These are phyloP conservation scores for Perca schrenkii DNA, from an alignment of 2,113 vertebrate species.

Conservation along the genomic window DNA sequence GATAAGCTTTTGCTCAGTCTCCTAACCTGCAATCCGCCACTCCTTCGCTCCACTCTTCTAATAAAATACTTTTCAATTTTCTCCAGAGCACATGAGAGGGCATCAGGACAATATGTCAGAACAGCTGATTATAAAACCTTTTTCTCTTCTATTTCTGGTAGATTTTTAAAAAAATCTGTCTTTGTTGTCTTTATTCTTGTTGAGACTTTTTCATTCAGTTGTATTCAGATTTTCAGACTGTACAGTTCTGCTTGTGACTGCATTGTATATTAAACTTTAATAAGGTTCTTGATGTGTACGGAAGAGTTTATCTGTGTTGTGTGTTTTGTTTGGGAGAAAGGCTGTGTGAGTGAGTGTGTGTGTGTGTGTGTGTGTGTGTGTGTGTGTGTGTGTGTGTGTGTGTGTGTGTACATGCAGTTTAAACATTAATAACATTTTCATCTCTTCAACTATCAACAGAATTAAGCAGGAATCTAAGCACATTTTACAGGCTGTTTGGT, in stretches of 20 bases:
- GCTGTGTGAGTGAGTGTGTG: background rate
- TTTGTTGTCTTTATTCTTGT: background rate
- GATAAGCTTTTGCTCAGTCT: constrained; percentile 55
- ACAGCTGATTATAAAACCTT: constrained; percentile 12
- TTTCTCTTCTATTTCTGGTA: background rate
- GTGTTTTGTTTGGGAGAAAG: constrained; percentile 26
- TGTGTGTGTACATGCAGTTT: background rate
- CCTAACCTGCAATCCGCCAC: constrained; percentile 31
- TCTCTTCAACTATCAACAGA: constrained; percentile 34
- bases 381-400: background rate
- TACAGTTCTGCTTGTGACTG: background rate
- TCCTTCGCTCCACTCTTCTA: background rate
- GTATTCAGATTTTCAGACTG: constrained; percentile 34
- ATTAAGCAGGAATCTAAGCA: constrained; percentile 15
- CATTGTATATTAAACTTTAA: constrained; percentile 44
- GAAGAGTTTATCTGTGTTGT: constrained; percentile 32
- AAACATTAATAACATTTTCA: constrained; percentile 45
- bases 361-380: background rate
- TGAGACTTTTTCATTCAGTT: background rate
- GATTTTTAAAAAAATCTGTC: background rate
- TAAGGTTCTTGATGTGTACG: constrained; percentile 7
- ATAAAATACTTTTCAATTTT: constrained; percentile 60
- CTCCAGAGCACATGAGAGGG: constrained; percentile 23
- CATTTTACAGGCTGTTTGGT: background rate
- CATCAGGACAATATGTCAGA: constrained; percentile 32